Conservation (phyloP, 2,888 invertebrate genomes). For the Noctua fimbriata region DNA sequence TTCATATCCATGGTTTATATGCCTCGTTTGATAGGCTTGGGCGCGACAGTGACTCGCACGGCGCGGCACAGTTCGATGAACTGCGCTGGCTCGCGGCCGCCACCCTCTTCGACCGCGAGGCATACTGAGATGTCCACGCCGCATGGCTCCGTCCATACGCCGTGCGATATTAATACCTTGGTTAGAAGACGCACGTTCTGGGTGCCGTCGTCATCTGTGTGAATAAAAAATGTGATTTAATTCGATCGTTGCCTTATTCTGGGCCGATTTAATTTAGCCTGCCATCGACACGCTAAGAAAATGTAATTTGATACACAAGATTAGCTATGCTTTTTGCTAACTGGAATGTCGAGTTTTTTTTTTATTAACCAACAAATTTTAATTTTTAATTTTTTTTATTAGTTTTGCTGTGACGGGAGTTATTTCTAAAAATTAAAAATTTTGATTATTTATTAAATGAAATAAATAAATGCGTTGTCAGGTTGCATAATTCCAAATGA, state of each 20-base stretch:
- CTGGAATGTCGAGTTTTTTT: neutral
- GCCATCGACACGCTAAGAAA: neutral
- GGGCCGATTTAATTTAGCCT: neutral
- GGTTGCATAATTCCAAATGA: too few relatives aligned
- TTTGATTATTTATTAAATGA: neutral
- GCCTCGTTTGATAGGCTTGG: slow-evolving; percentile 96
- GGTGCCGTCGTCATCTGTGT: slow-evolving; percentile 88
- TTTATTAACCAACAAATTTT: too few relatives aligned
- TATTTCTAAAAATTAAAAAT: neutral
- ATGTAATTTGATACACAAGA: neutral
- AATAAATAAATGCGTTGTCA: neutral
- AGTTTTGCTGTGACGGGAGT: too few relatives aligned
- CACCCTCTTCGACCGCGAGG: slow-evolving; percentile 92
- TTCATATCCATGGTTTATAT: slow-evolving; percentile 80
- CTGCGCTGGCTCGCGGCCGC: slow-evolving; percentile 84
- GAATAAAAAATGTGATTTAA: neutral
- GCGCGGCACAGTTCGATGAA: slow-evolving; percentile 95
- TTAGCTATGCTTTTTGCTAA: neutral
- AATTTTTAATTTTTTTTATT: too few relatives aligned
- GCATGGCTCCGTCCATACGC: slow-evolving; percentile 97
- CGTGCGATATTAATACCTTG: slow-evolving; percentile 96
- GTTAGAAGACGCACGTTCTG: slow-evolving; percentile 94
- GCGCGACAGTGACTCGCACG: slow-evolving; percentile 96
- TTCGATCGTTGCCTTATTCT: neutral
- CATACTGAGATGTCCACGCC: slow-evolving; percentile 96